Conservation (phyloP, 2,797 vertebrate species). For the Ataeniobius toweri region DNA sequence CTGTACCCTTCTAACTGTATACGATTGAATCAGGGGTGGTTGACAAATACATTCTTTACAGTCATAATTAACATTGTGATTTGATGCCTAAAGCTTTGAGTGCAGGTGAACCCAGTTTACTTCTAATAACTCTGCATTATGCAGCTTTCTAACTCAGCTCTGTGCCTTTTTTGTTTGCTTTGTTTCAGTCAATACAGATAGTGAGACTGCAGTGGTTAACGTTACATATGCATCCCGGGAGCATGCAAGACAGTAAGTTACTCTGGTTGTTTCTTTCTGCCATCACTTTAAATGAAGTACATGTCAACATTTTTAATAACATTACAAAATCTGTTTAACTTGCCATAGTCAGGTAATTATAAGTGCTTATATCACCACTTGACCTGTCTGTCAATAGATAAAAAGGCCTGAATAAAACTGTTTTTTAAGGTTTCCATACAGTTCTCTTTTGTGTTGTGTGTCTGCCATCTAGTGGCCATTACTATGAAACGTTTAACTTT, state of each 20-base stretch:
- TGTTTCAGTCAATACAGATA: slow-evolving; percentile 91
- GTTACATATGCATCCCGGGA: slow-evolving; percentile 93
- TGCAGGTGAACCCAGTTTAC: not conserved
- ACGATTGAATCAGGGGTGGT: too few relatives aligned
- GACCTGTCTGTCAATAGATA: not conserved
- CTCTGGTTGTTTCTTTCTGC: not conserved
- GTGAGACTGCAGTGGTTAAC: slow-evolving; percentile 94
- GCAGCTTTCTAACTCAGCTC: not conserved
- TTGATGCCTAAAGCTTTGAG: not conserved
- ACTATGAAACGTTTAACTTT: not conserved
- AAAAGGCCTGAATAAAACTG: not conserved
- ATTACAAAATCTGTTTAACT: not conserved
- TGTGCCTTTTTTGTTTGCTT: not conserved
- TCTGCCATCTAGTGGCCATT: slow-evolving; percentile 51
- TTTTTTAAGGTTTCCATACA: not conserved
- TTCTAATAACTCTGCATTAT: not conserved
- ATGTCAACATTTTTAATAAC: too few relatives aligned
- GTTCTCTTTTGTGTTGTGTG: not conserved
- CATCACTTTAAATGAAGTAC: too few relatives aligned
- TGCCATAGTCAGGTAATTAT: not conserved
- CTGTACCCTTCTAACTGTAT: too few relatives aligned
- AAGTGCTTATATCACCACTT: not conserved
- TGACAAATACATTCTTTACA: too few relatives aligned
- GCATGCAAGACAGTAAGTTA: slow-evolving; percentile 92
- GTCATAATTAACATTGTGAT: not conserved